These are phyloP conservation scores for Schrankia costaestrigalis DNA, from an alignment of 2,888 invertebrate species.

Conservation along the genomic window DNA sequence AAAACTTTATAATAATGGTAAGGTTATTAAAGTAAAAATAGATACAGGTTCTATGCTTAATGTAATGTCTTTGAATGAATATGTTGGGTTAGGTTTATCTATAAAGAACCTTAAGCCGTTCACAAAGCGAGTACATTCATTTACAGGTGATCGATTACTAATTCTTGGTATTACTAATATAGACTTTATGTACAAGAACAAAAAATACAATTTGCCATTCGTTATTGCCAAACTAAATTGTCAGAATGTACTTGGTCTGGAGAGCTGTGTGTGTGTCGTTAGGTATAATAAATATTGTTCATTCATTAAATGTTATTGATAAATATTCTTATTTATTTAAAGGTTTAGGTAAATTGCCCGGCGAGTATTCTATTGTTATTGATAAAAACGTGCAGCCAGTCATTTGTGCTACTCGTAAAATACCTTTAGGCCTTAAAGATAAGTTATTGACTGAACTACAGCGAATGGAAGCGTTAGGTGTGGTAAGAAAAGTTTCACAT, in stretches of 20 bases:
- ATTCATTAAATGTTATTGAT: slow-evolving; percentile 4
- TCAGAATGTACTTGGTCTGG: slow-evolving; percentile 8
- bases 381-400: slow-evolving; percentile 11
- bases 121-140: background rate
- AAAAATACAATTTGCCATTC: slow-evolving; percentile 1
- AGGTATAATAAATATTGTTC: slow-evolving; percentile 3
- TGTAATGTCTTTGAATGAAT: slow-evolving; percentile 1
- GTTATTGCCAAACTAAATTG: slow-evolving; percentile 1
- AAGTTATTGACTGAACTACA: slow-evolving; percentile 9
- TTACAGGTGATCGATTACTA: background rate
- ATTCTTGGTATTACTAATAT: background rate
- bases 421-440: slow-evolving; percentile 24
- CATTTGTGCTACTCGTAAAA: slow-evolving; percentile 20
- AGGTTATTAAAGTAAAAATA: slow-evolving; percentile 4
- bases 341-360: slow-evolving; percentile 22
- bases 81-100: background rate
- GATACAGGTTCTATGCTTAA: slow-evolving; percentile 11
- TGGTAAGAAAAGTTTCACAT: slow-evolving; percentile 8
- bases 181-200: background rate
- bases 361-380: slow-evolving; percentile 18
- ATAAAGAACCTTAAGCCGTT: background rate
- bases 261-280: slow-evolving; percentile 2
- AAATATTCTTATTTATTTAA: slow-evolving; percentile 19
- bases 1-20: background rate
- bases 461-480: slow-evolving; percentile 6